Conservation (phyloP, 1,140 invertebrate genomes). For the silkworm (Bombyx mori) region DNA sequence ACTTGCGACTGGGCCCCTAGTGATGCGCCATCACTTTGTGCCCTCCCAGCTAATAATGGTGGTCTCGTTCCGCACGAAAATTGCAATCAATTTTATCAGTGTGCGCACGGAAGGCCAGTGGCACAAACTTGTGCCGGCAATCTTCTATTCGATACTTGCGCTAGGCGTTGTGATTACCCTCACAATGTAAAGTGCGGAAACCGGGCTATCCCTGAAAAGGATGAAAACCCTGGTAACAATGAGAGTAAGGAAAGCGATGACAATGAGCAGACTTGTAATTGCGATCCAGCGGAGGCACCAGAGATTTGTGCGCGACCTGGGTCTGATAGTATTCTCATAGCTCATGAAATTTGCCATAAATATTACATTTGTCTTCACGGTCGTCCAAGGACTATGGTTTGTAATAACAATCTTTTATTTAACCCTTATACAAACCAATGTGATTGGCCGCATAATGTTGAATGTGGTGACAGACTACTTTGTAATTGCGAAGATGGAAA, state of each 20-base stretch:
- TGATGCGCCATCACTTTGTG: not conserved
- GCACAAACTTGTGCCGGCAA: conserved; percentile 43
- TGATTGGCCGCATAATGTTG: conserved; percentile 56
- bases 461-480: conserved; percentile 2
- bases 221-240: conserved; percentile 6
- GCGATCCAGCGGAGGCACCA: conserved; percentile 17
- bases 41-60: not conserved
- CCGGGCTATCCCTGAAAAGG: not conserved
- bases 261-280: conserved; percentile 7
- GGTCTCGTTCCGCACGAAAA: conserved; percentile 12
- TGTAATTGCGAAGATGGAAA: conserved; percentile 3
- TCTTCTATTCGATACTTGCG: conserved; percentile 70
- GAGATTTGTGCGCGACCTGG: conserved; percentile 11
- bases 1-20: conserved; percentile 6
- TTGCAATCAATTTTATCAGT: conserved; percentile 20
- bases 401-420: conserved; percentile 62
- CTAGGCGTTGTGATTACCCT: conserved; percentile 73
- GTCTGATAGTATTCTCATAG: conserved; percentile 16
- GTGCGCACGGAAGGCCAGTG: conserved; percentile 13
- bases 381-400: conserved; percentile 40
- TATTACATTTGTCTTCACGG: conserved; percentile 26
- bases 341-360: conserved; percentile 27
- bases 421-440: conserved; percentile 72
- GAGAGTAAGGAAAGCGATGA: not conserved
- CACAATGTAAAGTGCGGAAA: conserved; percentile 49